Conservation (phyloP, 2,113 vertebrate species). For the Albula glossodonta region DNA sequence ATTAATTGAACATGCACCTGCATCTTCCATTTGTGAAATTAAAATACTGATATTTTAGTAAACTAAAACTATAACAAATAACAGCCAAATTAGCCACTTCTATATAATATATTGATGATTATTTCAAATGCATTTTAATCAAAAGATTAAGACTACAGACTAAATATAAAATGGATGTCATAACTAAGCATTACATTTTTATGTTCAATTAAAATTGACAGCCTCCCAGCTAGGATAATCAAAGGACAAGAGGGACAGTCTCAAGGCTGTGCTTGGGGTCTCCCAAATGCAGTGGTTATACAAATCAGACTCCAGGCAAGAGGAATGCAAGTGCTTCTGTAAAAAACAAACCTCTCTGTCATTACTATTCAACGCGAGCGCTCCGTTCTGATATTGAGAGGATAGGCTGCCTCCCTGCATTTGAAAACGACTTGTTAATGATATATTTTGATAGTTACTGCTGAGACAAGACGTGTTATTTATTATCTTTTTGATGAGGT, state of each 20-base stretch:
- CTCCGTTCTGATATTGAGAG: constrained; percentile 42
- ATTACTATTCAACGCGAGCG: neutral
- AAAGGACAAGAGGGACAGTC: neutral
- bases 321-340: neutral
- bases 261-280: neutral
- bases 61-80: too few species aligned
- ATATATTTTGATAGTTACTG: constrained; percentile 55
- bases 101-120: too few species aligned
- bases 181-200: neutral
- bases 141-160: neutral
- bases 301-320: neutral
- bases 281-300: neutral
- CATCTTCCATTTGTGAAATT: too few species aligned
- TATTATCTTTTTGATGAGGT: constrained; percentile 67
- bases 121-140: neutral
- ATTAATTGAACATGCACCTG: too few species aligned
- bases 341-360: constrained; percentile 1
- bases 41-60: too few species aligned
- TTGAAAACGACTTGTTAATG: constrained; percentile 55
- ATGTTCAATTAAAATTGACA: neutral
- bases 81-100: too few species aligned
- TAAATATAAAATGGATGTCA: neutral
- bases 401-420: constrained; percentile 48
- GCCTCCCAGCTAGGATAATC: neutral
- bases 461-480: constrained; percentile 70